Conservation (phyloP, 2,888 invertebrate genomes). For the Nebria salina region DNA sequence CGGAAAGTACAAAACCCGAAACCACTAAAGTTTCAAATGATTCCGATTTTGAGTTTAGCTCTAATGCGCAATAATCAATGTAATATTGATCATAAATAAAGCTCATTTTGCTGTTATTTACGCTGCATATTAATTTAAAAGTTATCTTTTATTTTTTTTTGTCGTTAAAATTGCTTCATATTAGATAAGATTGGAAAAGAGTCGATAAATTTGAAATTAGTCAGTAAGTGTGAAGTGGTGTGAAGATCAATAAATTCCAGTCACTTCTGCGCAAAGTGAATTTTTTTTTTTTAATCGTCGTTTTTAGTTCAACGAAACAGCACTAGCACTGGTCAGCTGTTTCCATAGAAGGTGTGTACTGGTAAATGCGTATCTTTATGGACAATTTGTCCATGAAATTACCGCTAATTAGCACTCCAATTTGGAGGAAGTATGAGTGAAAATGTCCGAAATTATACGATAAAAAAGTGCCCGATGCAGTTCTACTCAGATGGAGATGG, state of each 20-base stretch:
- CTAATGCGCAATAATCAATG: neutral
- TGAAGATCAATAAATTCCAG: conserved; percentile 44
- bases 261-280: conserved; percentile 8
- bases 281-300: neutral
- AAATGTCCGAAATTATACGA: conserved; percentile 28
- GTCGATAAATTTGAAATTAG: neutral
- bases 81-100: neutral
- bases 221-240: conserved; percentile 33
- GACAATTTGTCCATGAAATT: neutral
- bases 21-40: conserved; percentile 58
- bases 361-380: conserved; percentile 10
- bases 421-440: conserved; percentile 30
- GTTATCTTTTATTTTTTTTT: neutral
- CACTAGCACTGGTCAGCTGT: conserved; percentile 35
- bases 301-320: conserved; percentile 30
- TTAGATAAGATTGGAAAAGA: neutral
- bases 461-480: conserved; percentile 51
- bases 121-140: neutral
- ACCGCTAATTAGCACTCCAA: neutral
- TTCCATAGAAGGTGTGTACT: conserved; percentile 30
- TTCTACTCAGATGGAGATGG: conserved; percentile 55
- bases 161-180: neutral
- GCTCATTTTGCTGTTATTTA: neutral
- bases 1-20: conserved; percentile 57
- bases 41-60: conserved; percentile 62